Percentiles rank a stretch among this genome's conserved stretches.
Conservation (phyloP, 2,113 vertebrate genomes). For the Gopherus flavomarginatus region DNA sequence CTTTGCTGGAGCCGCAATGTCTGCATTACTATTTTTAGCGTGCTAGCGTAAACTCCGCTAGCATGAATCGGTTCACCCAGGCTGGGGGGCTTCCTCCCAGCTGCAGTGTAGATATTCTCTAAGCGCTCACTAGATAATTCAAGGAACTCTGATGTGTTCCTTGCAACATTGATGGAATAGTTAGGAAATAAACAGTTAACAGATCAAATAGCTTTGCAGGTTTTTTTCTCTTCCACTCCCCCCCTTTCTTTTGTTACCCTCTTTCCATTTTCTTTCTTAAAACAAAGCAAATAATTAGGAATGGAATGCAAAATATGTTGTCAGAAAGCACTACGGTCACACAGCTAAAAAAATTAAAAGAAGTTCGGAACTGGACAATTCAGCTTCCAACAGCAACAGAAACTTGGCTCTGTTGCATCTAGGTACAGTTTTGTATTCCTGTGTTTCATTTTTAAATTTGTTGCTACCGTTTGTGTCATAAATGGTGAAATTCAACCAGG, state of each 20-base stretch:
- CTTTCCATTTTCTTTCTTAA: not conserved
- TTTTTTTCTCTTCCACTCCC: accelerated
- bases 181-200: accelerated
- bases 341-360: not conserved
- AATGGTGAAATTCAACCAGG: not conserved
- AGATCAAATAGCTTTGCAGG: not conserved
- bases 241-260: not conserved
- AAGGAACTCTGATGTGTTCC: not conserved
- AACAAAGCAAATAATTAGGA: not conserved
- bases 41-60: not conserved
- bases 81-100: not conserved
- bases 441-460: not conserved
- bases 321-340: not conserved
- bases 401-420: accelerated
- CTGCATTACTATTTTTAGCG: not conserved
- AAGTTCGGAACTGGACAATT: not conserved
- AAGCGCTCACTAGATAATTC: not conserved
- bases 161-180: not conserved
- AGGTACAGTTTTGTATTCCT: accelerated
- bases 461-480: not conserved
- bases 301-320: not conserved
- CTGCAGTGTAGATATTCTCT: not conserved
- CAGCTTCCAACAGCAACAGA: not conserved
- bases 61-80: not conserved
- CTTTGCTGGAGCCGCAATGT: not conserved